Conservation (phyloP, 2,113 vertebrate genomes). For the Scolopax mira region DNA sequence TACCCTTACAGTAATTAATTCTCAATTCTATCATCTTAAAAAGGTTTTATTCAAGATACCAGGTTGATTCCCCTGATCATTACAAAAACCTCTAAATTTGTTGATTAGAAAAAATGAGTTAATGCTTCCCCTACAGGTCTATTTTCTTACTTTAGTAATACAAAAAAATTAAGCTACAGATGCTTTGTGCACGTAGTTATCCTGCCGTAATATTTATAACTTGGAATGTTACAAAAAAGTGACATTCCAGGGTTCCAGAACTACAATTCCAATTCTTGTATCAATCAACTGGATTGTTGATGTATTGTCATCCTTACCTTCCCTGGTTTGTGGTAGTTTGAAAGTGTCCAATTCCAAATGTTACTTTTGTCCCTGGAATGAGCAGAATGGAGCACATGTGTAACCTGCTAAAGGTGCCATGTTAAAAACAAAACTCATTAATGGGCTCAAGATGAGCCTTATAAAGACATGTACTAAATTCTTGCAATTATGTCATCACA, state of each 20-base stretch:
- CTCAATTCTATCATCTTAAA: neutral
- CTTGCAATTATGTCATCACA: neutral
- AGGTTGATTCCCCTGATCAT: neutral
- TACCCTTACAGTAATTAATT: neutral
- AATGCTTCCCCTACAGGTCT: neutral
- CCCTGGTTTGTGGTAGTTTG: neutral
- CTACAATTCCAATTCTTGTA: neutral
- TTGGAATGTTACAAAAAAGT: neutral
- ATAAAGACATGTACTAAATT: neutral
- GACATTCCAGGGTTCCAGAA: neutral
- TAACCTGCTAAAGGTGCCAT: neutral
- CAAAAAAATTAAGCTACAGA: neutral
- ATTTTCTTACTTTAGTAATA: neutral
- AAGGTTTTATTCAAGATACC: neutral
- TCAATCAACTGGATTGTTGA: neutral
- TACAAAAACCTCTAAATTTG: neutral
- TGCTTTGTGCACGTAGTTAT: neutral
- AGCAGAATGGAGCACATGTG: neutral
- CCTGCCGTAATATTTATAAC: neutral
- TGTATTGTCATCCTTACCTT: neutral
- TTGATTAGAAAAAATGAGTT: neutral
- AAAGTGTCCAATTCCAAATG: neutral
- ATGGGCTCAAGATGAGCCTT: neutral
- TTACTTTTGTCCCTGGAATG: neutral
- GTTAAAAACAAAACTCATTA: neutral